These are phyloP conservation scores for Solenodon paradoxus DNA, from an alignment of 2,113 vertebrate species.

Conservation along the genomic window DNA sequence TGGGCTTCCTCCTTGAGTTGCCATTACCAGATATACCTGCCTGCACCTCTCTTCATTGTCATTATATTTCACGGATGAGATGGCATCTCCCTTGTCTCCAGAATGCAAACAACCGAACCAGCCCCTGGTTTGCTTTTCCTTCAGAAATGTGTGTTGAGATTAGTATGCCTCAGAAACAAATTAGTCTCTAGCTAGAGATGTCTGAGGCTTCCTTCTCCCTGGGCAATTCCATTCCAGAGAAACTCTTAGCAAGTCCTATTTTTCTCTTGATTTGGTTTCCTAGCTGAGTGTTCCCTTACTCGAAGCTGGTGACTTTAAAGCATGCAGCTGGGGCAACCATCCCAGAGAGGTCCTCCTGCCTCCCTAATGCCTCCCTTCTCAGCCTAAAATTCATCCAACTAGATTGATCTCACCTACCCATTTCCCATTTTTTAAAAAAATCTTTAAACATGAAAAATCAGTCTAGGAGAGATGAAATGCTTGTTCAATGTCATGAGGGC, in stretches of 20 bases:
- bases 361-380: not conserved
- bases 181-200: not conserved
- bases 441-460: not conserved
- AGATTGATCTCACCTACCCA: not conserved
- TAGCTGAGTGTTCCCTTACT: not conserved
- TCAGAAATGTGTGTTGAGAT: not conserved
- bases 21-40: not conserved
- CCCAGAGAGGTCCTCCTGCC: slow-evolving; percentile 6
- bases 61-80: not conserved
- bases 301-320: not conserved
- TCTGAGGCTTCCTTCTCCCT: slow-evolving; percentile 28
- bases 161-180: slow-evolving; percentile 26
- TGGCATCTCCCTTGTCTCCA: not conserved
- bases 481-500: not conserved
- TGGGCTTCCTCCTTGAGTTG: not conserved
- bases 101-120: not conserved
- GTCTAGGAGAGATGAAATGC: not conserved
- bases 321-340: not conserved
- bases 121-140: slow-evolving; percentile 7
- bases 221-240: slow-evolving; percentile 1
- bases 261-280: not conserved
- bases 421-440: not conserved
- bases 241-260: not conserved
- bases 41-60: not conserved
- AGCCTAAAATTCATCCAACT: not conserved